Evolutionary conservation across 1,140 invertebrate species (phyloP).

Genomic region (Melitaea cinxia): DNA sequence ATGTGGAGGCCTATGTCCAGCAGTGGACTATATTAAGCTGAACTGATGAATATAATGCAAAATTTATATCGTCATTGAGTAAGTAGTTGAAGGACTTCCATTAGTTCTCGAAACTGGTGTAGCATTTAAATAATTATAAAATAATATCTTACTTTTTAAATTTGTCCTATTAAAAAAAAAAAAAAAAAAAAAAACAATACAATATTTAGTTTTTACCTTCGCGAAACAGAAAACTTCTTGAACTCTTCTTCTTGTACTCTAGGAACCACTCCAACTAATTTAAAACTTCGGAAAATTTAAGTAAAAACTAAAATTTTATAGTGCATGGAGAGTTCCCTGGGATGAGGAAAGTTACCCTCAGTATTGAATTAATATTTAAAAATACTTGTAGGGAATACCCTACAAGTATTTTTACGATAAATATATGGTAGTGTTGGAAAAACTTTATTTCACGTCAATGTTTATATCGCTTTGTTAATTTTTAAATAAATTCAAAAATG

Average conservation of each 20-base stretch:
- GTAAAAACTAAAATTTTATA: conserved; percentile 34
- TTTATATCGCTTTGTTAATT: too few species aligned
- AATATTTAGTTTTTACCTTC: neutral
- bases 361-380: conserved; percentile 22
- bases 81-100: too few species aligned
- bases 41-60: too few species aligned
- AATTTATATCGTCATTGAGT: too few species aligned
- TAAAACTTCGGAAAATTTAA: conserved; percentile 27
- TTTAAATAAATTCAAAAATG: too few species aligned
- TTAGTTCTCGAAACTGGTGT: too few species aligned
- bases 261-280: conserved; percentile 32
- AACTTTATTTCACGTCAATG: too few species aligned
- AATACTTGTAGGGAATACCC: neutral
- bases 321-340: conserved; percentile 17
- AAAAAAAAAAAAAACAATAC: conserved; percentile 4
- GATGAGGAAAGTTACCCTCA: conserved; percentile 19
- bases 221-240: neutral
- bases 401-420: neutral
- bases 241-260: conserved; percentile 3
- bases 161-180: neutral
- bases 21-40: too few species aligned
- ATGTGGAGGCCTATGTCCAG: too few species aligned
- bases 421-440: neutral
- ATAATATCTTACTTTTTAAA: neutral
- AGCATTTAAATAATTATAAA: neutral